Evolutionary conservation across 2,888 invertebrate species (phyloP).

Genomic region (Auanema sp.): DNA sequence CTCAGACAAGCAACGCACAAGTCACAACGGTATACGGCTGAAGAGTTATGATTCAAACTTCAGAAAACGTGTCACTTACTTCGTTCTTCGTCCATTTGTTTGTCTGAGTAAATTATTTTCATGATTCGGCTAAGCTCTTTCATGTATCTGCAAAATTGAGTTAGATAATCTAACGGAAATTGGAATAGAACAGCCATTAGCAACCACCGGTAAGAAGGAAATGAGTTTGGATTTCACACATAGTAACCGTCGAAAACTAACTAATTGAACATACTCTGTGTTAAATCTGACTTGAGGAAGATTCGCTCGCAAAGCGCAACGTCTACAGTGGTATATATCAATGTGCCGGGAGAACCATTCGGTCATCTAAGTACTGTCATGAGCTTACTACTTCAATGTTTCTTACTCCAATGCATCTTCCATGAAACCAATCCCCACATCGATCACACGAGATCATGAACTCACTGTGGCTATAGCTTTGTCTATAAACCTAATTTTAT

Average conservation of each 20-base stretch:
- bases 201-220: too few relatives aligned
- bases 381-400: background rate
- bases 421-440: conserved; percentile 98
- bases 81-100: too few relatives aligned
- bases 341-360: conserved; percentile 77
- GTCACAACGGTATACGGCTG: too few relatives aligned
- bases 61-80: too few relatives aligned
- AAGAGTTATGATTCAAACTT: too few relatives aligned
- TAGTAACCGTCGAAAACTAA: conserved; percentile 9
- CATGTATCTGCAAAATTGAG: too few relatives aligned
- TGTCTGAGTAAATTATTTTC: too few relatives aligned
- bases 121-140: too few relatives aligned
- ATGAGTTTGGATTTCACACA: background rate
- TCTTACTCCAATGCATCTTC: conserved; percentile 79
- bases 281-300: conserved; percentile 18
- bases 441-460: conserved; percentile 75
- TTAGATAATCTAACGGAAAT: too few relatives aligned
- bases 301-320: background rate
- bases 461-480: background rate
- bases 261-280: conserved; percentile 21
- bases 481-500: too few relatives aligned
- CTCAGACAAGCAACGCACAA: too few relatives aligned
- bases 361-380: conserved; percentile 11
- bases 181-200: too few relatives aligned
- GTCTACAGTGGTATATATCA: conserved; percentile 82